Conservation (phyloP, 35 echinoderm and acorn worm genomes). For the Patiria miniata region DNA sequence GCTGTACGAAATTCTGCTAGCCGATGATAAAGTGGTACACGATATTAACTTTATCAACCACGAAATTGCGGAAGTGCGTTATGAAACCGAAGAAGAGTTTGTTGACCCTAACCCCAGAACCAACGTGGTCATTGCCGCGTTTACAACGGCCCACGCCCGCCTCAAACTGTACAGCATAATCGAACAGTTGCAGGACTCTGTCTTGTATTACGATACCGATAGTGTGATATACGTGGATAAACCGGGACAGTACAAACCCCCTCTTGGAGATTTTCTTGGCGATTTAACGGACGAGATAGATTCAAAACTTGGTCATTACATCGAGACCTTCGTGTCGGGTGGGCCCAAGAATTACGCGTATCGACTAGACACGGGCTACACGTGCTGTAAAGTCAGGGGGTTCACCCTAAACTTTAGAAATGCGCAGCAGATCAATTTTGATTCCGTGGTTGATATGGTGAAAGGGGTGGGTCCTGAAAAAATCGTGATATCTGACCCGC, state of each 20-base stretch:
- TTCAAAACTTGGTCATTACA: conserved; percentile 35
- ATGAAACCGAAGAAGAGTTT: not conserved
- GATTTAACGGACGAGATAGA: conserved; percentile 67
- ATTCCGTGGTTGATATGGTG: conserved; percentile 44
- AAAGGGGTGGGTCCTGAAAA: not conserved
- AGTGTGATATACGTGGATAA: conserved; percentile 47
- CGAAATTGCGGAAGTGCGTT: conserved; percentile 9
- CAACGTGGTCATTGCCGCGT: conserved; percentile 62
- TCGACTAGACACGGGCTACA: conserved; percentile 44
- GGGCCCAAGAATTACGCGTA: conserved; percentile 68
- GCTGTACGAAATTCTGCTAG: not conserved
- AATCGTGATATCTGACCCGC: not conserved
- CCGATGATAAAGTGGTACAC: not conserved
- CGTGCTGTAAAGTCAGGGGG: conserved; percentile 42
- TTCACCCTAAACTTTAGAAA: conserved; percentile 57
- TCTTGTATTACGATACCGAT: conserved; percentile 77
- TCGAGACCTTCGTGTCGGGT: conserved; percentile 36
- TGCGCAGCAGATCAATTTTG: conserved; percentile 38
- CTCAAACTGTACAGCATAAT: conserved; percentile 68
- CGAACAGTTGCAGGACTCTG: conserved; percentile 42
- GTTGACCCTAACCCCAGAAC: not conserved
- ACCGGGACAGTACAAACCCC: conserved; percentile 21
- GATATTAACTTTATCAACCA: conserved; percentile 31
- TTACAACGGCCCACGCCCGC: conserved; percentile 62
- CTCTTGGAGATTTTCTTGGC: conserved; percentile 55